These are phyloP conservation scores for Dermochelys coriacea DNA, from an alignment of 2,797 vertebrate species.

Conservation along the genomic window DNA sequence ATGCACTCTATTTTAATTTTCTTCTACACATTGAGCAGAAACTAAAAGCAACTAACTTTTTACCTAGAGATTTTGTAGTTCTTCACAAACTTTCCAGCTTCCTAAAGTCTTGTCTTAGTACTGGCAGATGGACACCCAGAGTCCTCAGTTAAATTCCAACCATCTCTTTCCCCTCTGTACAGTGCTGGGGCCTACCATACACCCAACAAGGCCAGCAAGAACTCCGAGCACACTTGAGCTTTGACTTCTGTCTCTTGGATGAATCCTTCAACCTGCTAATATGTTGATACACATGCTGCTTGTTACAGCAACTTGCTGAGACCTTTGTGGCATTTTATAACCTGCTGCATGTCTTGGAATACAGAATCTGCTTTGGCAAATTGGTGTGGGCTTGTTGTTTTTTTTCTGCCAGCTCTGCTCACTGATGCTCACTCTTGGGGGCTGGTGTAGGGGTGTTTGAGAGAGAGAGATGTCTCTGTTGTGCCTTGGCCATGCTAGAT, in stretches of 20 bases:
- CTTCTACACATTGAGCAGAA: not conserved
- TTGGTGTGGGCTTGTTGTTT: too few relatives aligned
- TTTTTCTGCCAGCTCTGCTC: too few relatives aligned
- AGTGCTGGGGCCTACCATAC: not conserved
- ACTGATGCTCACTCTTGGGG: too few relatives aligned
- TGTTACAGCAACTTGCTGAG: not conserved
- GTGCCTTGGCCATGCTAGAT: too few relatives aligned
- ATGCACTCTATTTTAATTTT: too few relatives aligned
- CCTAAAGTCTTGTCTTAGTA: not conserved
- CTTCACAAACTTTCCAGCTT: not conserved
- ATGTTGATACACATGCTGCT: not conserved
- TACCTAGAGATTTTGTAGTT: not conserved
- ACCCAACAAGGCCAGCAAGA: not conserved
- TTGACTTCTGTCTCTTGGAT: not conserved
- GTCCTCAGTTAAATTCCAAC: not conserved
- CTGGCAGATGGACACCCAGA: not conserved
- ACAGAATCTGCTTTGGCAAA: not conserved
- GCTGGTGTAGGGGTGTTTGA: too few relatives aligned
- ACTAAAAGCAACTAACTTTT: not conserved
- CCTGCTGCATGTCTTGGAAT: too few relatives aligned
- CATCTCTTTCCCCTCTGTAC: not conserved
- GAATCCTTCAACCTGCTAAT: not conserved
- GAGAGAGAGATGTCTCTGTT: too few relatives aligned
- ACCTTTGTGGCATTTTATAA: not conserved
- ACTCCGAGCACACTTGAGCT: not conserved